phyloP scores from a whole-genome alignment of 2,797 vertebrate species.

The Nothura maculosa region DNA sequence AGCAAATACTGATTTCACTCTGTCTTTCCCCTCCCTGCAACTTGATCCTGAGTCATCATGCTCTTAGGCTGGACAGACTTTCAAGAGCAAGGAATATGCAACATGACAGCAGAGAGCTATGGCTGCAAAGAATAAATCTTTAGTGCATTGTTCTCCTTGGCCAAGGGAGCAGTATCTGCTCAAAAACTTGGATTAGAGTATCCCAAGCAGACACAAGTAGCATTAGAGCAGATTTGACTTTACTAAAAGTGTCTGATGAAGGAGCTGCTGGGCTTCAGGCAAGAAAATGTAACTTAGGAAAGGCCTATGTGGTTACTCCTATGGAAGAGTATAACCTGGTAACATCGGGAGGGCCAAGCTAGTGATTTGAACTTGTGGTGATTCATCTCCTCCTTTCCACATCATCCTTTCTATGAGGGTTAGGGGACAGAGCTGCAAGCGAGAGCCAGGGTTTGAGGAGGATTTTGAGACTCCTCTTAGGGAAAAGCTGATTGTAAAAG shows the following conservation, averaged over 20 bases:
- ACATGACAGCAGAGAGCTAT: not conserved
- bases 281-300: not conserved
- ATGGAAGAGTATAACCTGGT: not conserved
- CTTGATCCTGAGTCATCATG: not conserved
- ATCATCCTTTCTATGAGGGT: not conserved
- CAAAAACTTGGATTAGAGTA: not conserved
- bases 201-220: not conserved
- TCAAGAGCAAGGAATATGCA: not conserved
- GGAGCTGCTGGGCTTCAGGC: not conserved
- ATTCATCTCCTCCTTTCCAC: not conserved
- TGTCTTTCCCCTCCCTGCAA: not conserved
- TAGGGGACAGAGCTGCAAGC: not conserved
- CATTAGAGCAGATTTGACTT: not conserved
- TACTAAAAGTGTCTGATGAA: not conserved
- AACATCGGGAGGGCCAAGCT: not conserved
- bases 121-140: not conserved
- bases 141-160: not conserved
- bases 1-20: not conserved
- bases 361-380: not conserved
- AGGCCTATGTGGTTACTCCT: rapidly evolving
- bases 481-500: not conserved
- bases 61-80: not conserved
- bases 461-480: rapidly evolving
- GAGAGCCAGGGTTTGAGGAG: not conserved
- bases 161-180: not conserved